Percentiles rank a stretch among this genome's conserved stretches.
These are phyloP conservation scores for Ips nitidus DNA, from an alignment of 1,140 invertebrate genomes.

Conservation along the genomic window DNA sequence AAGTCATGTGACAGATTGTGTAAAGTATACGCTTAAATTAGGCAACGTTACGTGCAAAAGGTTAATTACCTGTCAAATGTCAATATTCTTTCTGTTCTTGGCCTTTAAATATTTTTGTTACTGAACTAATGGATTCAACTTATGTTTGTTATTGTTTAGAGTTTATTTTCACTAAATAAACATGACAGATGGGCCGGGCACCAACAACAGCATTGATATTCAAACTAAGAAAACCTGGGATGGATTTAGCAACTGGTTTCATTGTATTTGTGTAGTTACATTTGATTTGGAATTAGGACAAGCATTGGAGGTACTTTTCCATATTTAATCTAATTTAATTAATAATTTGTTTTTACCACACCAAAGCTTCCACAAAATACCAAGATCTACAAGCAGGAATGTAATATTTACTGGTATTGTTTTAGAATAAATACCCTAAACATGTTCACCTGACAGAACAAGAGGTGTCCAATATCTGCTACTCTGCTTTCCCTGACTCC, in stretches of 20 bases:
- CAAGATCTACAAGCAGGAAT: neutral
- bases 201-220: constrained; percentile 24
- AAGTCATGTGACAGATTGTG: no score
- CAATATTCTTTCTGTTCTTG: neutral
- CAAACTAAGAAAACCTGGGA: constrained; percentile 33
- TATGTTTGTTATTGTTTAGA: constrained; percentile 29
- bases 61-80: no score
- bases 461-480: constrained; percentile 97
- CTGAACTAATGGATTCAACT: neutral
- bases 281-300: constrained; percentile 98
- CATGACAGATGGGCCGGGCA: constrained; percentile 39
- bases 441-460: constrained; percentile 83
- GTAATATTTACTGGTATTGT: neutral
- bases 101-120: neutral
- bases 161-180: constrained; percentile 33
- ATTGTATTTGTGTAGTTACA: constrained; percentile 96
- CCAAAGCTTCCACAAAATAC: no score
- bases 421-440: constrained; percentile 81
- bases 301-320: constrained; percentile 79
- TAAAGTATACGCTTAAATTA: no score
- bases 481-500: constrained; percentile 97
- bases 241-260: constrained; percentile 87
- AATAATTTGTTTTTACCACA: neutral
- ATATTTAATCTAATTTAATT: constrained; percentile 24
- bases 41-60: no score